Percentiles rank a stretch among this genome's conserved stretches.
These are phyloP conservation scores for Mormyrops boulengeri DNA, from an alignment of 2,797 vertebrate genomes.

Conservation along the genomic window DNA sequence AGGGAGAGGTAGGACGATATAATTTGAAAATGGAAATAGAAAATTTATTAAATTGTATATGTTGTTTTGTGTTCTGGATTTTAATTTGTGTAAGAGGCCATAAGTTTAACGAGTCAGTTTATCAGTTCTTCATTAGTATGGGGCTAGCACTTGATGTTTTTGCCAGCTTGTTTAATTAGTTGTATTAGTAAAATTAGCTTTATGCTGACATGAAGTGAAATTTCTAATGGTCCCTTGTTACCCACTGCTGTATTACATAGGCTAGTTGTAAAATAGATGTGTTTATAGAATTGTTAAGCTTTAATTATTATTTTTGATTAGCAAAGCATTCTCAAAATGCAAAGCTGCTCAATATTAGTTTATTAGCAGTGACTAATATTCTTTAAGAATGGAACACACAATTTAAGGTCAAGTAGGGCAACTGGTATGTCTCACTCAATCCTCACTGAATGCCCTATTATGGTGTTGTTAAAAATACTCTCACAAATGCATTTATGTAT, in stretches of 20 bases:
- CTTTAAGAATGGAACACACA: neutral
- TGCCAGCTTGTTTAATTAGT: neutral
- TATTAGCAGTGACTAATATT: neutral
- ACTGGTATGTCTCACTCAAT: neutral
- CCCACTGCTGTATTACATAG: neutral
- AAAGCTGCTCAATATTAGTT: neutral
- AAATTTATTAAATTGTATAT: neutral
- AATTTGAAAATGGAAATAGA: neutral
- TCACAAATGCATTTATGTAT: neutral
- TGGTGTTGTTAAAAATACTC: neutral
- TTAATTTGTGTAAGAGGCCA: neutral
- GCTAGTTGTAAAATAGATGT: neutral
- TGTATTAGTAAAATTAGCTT: neutral
- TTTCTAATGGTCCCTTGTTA: neutral
- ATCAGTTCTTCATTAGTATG: neutral
- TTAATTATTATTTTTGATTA: neutral
- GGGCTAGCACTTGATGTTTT: neutral
- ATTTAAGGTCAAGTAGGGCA: neutral
- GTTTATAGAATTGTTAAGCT: neutral
- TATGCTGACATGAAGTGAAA: neutral
- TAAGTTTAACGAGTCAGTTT: neutral
- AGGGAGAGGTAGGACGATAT: neutral
- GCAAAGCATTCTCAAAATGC: neutral
- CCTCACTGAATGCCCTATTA: neutral
- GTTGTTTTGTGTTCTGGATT: neutral